These are phyloP conservation scores for Halictus ligatus DNA, from an alignment of 2,888 invertebrate genomes.

Conservation along the genomic window DNA sequence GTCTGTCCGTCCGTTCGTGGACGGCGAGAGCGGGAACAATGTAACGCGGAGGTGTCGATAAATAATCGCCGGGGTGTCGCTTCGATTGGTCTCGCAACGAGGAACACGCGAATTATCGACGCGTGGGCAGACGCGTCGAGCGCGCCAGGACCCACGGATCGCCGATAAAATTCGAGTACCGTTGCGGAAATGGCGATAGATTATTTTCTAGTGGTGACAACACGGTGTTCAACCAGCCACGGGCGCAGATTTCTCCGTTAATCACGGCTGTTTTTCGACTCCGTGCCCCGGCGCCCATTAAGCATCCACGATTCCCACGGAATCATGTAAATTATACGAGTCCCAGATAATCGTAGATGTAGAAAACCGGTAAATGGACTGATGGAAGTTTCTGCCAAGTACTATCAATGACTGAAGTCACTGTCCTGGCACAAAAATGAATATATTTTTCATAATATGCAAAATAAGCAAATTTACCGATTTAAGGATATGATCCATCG, in stretches of 20 bases:
- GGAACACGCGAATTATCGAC: constrained; percentile 47
- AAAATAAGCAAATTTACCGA: too few species aligned
- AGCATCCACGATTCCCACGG: constrained; percentile 11
- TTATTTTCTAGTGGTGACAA: constrained; percentile 36
- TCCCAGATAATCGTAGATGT: not conserved
- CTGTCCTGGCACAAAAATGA: too few species aligned
- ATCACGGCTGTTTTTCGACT: not conserved
- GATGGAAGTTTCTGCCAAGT: not conserved
- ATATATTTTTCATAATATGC: too few species aligned
- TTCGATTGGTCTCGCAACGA: constrained; percentile 25
- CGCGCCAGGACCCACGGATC: constrained; percentile 25
- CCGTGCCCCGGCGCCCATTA: not conserved
- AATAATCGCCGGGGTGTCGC: constrained; percentile 3
- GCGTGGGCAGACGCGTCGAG: constrained; percentile 50
- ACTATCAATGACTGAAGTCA: too few species aligned
- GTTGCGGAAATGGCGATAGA: constrained; percentile 52
- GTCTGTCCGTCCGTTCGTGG: not conserved
- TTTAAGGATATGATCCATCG: too few species aligned
- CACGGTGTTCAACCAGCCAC: constrained; percentile 32
- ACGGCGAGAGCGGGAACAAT: constrained; percentile 26
- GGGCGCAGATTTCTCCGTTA: constrained; percentile 18
- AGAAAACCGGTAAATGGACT: not conserved
- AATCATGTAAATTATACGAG: not conserved
- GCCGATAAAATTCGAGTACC: constrained; percentile 67
- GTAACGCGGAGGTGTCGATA: constrained; percentile 61